phyloP scores from a whole-genome alignment of 92 coral and sea anemone species.

The Chrysogorgia sp. region DNA sequence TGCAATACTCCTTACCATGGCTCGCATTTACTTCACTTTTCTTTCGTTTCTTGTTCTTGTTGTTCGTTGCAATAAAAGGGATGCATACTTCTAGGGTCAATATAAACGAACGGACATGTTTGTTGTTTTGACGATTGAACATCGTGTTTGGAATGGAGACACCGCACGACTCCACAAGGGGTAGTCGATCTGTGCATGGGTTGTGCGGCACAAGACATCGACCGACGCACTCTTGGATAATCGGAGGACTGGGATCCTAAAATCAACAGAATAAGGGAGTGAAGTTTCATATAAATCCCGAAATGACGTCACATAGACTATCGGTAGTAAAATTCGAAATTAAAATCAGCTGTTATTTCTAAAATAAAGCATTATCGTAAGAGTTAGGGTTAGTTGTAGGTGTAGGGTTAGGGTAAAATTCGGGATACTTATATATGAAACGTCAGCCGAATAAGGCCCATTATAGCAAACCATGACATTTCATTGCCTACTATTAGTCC shows the following conservation, averaged over 20 bases:
- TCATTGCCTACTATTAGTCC: too few relatives aligned
- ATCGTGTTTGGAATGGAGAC: conserved; percentile 79
- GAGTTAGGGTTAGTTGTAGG: too few relatives aligned
- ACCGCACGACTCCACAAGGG: conserved; percentile 76
- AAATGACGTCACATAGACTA: too few relatives aligned
- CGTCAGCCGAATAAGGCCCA: too few relatives aligned
- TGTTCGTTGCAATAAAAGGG: conserved; percentile 70
- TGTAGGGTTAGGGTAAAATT: neutral
- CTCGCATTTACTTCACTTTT: conserved; percentile 21
- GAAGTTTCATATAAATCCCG: too few relatives aligned
- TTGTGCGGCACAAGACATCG: conserved; percentile 90
- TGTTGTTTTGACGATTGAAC: conserved; percentile 67
- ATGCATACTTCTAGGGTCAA: conserved; percentile 87
- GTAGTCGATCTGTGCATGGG: conserved; percentile 88
- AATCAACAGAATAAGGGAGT: too few relatives aligned
- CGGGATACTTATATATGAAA: too few relatives aligned
- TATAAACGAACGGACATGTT: conserved; percentile 72
- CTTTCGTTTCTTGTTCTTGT: conserved; percentile 63
- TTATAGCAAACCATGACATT: too few relatives aligned
- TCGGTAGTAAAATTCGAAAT: too few relatives aligned
- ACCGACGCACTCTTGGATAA: conserved; percentile 81
- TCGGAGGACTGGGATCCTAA: conserved; percentile 82
- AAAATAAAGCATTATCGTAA: too few relatives aligned
- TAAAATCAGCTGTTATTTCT: too few relatives aligned
- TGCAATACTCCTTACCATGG: conserved; percentile 29